Percentiles rank a stretch among this genome's conserved stretches.
Evolutionary conservation across 2,888 invertebrate genomes (phyloP).

Genomic region (Ecliptopera silaceata): DNA sequence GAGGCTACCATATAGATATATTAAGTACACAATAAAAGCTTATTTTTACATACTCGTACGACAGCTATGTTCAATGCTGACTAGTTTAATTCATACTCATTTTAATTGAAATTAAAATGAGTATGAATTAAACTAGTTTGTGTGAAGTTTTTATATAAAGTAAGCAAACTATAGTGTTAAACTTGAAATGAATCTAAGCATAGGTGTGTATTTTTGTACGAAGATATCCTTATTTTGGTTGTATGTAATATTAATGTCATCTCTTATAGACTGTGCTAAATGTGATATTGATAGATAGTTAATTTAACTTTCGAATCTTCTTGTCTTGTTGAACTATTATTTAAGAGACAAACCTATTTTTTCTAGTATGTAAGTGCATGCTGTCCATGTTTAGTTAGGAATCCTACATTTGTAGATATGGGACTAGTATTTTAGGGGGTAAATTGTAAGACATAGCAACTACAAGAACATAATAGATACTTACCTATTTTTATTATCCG

Average conservation of each 20-base stretch:
- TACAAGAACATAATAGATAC: background rate
- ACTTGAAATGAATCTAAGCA: constrained; percentile 28
- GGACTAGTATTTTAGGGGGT: background rate
- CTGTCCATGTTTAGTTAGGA: constrained; percentile 3
- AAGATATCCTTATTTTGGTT: constrained; percentile 50
- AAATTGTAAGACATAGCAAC: background rate
- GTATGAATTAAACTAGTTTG: too few species aligned
- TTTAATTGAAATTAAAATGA: too few species aligned
- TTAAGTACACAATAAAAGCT: too few species aligned
- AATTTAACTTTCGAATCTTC: constrained; percentile 48
- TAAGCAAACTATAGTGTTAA: constrained; percentile 14
- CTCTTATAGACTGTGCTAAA: constrained; percentile 66
- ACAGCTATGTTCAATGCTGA: too few species aligned
- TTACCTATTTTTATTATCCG: too few species aligned
- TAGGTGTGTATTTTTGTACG: constrained; percentile 49
- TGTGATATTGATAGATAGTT: constrained; percentile 65
- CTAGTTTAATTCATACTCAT: too few species aligned
- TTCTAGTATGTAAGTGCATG: constrained; percentile 21
- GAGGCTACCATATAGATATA: too few species aligned
- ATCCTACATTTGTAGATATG: background rate
- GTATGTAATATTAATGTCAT: constrained; percentile 60
- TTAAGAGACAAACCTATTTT: constrained; percentile 24
- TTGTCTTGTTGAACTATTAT: constrained; percentile 30
- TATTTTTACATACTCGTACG: too few species aligned
- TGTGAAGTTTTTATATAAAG: background rate